Base-by-base conservation (phyloP, 1,140 invertebrate genomes). In the Littorina saxatilis region DNA sequence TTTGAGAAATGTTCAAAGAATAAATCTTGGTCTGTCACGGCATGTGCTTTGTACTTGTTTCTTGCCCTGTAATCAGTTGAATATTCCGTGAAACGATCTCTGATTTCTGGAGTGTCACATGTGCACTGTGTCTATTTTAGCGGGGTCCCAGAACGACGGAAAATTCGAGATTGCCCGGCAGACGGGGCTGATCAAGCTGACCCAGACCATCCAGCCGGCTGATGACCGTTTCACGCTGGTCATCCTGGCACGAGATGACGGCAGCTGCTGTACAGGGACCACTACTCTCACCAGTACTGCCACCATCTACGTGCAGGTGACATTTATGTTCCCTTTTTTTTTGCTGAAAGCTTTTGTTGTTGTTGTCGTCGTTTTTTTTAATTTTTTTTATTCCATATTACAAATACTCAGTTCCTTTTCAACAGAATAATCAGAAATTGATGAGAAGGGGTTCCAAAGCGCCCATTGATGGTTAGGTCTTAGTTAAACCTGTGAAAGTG, bases 241-340 rank as follows among this genome's bases (percentile, higher is more conserved):
- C 61, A 85, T 91, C 32, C 87, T 86, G 20, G 89, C 87, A 0
- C 83, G 83, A 27, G 90, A 91, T 85, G 90, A 91, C 79, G 88
- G 89, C 0, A 83, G 82, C 7, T 90, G 90, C 70, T 91, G 90
- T 82, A 84, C 79, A 15, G 86, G 87, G 2, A 76, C 47, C 47
- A 79, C 79, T 23, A 82, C 70, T 5, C 82, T 32, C 63, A 80
- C 82, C 50, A 88, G 82, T 50, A 72, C 83, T 17, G 80, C 85
- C 29, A 32, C 47, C 70, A 58, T 85, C n/a, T 17, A 52, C 17
- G 29, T 66, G 29, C n/a, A 66, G 61, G 61, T 7, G 61, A 32
- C 27, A 5, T 17, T 47, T 47, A 17, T 47, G 43, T 47, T 9
- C 17, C 11, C 27, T 58, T 20, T 58, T 9, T n/a, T 58, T 20